phyloP scores from a whole-genome alignment of 2,888 invertebrate species.

The Achlya flavicornis region DNA sequence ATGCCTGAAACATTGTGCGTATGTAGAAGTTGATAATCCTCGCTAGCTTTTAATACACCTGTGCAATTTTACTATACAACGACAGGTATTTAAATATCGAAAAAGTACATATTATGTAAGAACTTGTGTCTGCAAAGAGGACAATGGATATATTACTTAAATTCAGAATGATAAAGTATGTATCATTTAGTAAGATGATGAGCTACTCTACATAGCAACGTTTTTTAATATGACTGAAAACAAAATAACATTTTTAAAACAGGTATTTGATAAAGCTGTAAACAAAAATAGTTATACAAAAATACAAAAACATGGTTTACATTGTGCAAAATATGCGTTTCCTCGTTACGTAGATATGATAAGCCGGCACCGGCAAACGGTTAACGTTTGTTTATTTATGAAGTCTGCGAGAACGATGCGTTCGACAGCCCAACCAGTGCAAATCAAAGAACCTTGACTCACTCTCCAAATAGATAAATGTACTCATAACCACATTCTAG shows the following conservation, averaged over 20 bases:
- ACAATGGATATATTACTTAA: too few relatives aligned
- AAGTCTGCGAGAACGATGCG: conserved; percentile 33
- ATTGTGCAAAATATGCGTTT: conserved; percentile 17
- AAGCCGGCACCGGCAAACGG: conserved; percentile 2
- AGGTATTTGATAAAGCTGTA: not conserved
- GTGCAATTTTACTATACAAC: too few relatives aligned
- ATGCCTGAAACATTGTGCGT: not conserved
- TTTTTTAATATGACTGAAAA: too few relatives aligned
- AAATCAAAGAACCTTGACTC: conserved; percentile 58
- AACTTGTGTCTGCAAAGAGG: too few relatives aligned
- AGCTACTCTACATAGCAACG: too few relatives aligned
- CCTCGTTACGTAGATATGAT: conserved; percentile 8
- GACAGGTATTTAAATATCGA: too few relatives aligned
- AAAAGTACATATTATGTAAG: too few relatives aligned
- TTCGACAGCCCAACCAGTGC: conserved; percentile 31
- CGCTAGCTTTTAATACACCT: too few relatives aligned
- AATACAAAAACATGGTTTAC: not conserved
- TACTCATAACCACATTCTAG: conserved; percentile 41
- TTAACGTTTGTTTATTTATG: conserved; percentile 43
- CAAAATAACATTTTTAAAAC: too few relatives aligned
- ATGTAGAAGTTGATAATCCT: too few relatives aligned
- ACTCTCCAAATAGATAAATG: conserved; percentile 61
- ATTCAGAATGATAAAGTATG: too few relatives aligned
- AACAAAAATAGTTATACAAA: not conserved
- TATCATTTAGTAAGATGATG: too few relatives aligned